phyloP scores from a whole-genome alignment of 2,888 invertebrate species.

The Ditylenchus weischeri region DNA sequence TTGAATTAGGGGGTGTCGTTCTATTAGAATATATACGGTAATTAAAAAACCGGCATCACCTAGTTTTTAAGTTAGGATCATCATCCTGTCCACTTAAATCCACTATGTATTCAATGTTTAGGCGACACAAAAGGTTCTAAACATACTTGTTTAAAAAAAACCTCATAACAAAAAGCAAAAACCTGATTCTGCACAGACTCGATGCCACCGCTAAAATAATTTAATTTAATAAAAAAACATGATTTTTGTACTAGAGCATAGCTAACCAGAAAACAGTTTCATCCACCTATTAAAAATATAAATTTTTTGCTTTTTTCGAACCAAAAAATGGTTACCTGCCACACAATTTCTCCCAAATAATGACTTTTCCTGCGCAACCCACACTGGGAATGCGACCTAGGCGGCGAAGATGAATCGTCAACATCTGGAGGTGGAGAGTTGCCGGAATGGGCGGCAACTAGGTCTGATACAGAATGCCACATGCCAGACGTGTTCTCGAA shows the following conservation, averaged over 20 bases:
- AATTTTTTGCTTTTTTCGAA: too few relatives aligned
- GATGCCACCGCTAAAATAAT: slow-evolving; percentile 58
- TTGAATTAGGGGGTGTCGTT: slow-evolving; percentile 13
- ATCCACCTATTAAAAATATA: slow-evolving; percentile 38
- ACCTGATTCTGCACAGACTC: slow-evolving; percentile 60
- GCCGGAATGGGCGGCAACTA: slow-evolving; percentile 5
- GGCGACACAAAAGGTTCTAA: slow-evolving; percentile 60
- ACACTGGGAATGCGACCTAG: slow-evolving; percentile 20
- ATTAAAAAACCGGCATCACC: not conserved
- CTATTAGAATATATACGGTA: slow-evolving; percentile 26
- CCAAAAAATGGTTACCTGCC: slow-evolving; percentile 32
- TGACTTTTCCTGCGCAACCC: slow-evolving; percentile 26
- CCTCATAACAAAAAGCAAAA: too few relatives aligned
- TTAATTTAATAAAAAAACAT: too few relatives aligned
- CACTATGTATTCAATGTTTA: slow-evolving; percentile 61
- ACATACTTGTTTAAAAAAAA: too few relatives aligned
- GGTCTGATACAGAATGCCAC: slow-evolving; percentile 23
- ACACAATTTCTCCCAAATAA: slow-evolving; percentile 46
- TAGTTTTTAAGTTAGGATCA: slow-evolving; percentile 17
- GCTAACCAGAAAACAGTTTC: slow-evolving; percentile 50
- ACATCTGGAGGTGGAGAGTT: slow-evolving; percentile 1
- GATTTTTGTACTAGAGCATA: too few relatives aligned
- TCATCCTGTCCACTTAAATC: slow-evolving; percentile 58
- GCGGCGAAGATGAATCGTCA: not conserved
- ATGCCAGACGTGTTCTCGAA: not conserved